These are phyloP conservation scores for Graptemys geographica DNA, from an alignment of 2,797 vertebrate species.

Conservation along the genomic window DNA sequence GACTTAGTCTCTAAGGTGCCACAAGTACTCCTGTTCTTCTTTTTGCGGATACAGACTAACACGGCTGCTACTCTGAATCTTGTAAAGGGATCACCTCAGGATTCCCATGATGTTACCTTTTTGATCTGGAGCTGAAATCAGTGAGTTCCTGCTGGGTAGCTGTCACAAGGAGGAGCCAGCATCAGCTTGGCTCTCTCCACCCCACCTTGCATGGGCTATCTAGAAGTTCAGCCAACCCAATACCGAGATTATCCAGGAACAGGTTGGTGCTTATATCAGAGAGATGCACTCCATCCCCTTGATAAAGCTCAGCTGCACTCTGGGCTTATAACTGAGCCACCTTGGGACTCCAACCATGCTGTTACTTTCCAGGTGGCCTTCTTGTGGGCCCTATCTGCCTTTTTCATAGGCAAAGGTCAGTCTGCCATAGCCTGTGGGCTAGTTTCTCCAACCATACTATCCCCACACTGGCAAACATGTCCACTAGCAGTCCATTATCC, in stretches of 20 bases:
- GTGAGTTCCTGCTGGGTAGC: background rate
- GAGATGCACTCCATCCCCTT: background rate
- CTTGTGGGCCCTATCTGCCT: background rate
- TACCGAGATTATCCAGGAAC: background rate
- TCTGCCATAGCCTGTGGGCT: background rate
- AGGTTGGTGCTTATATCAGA: background rate
- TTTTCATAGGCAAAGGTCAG: background rate
- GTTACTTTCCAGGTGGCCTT: background rate
- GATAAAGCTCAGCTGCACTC: too few species aligned
- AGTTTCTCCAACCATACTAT: background rate
- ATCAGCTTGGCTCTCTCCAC: background rate
- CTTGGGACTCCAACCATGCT: background rate
- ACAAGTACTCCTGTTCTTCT: too few species aligned
- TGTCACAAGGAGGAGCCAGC: background rate
- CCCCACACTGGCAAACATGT: background rate
- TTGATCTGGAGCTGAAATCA: background rate
- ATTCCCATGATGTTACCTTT: background rate
- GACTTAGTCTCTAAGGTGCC: too few species aligned
- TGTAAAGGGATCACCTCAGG: background rate
- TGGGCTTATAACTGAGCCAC: background rate
- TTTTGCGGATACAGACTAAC: too few species aligned
- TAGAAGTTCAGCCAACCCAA: background rate
- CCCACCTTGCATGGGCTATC: too few species aligned
- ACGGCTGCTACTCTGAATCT: too few species aligned
- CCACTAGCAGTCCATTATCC: background rate